Evolutionary conservation across 2,888 invertebrate species (phyloP).

Genomic region (Caenorhabditis japonica): DNA sequence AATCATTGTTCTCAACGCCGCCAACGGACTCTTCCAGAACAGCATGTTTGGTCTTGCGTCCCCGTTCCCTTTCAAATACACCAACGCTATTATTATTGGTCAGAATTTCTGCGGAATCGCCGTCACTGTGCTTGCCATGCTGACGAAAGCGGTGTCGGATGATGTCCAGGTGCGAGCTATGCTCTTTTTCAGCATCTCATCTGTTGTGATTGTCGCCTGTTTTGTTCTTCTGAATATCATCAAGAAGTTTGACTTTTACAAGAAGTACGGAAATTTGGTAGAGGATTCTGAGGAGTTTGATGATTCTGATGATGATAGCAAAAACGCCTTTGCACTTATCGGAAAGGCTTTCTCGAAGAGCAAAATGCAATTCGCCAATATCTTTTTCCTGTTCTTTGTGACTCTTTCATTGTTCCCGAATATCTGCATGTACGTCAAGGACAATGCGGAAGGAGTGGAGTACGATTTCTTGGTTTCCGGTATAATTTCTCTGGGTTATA

Average conservation of each 20-base stretch:
- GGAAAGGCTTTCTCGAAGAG: slow-evolving; percentile 77
- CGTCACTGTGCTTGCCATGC: slow-evolving; percentile 71
- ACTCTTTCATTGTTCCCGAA: slow-evolving; percentile 91
- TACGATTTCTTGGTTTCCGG: slow-evolving; percentile 45
- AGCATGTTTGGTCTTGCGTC: slow-evolving; percentile 92
- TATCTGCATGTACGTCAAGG: slow-evolving; percentile 80
- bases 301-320: slow-evolving; percentile 2
- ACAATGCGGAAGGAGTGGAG: not conserved
- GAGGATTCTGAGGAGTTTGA: slow-evolving; percentile 9
- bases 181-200: slow-evolving; percentile 95
- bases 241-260: slow-evolving; percentile 72
- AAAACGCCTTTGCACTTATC: slow-evolving; percentile 13
- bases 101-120: slow-evolving; percentile 77
- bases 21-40: slow-evolving; percentile 88
- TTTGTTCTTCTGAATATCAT: slow-evolving; percentile 96
- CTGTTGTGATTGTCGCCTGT: slow-evolving; percentile 90
- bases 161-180: slow-evolving; percentile 82
- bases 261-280: slow-evolving; percentile 62
- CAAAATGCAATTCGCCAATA: slow-evolving; percentile 88
- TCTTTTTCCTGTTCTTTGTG: slow-evolving; percentile 92
- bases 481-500: not conserved
- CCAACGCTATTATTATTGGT: slow-evolving; percentile 90
- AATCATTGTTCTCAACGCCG: slow-evolving; percentile 81
- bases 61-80: slow-evolving; percentile 84
- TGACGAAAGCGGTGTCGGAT: slow-evolving; percentile 54